Conservation (phyloP, 2,888 invertebrate species). For the Monoplex corrugatus region DNA sequence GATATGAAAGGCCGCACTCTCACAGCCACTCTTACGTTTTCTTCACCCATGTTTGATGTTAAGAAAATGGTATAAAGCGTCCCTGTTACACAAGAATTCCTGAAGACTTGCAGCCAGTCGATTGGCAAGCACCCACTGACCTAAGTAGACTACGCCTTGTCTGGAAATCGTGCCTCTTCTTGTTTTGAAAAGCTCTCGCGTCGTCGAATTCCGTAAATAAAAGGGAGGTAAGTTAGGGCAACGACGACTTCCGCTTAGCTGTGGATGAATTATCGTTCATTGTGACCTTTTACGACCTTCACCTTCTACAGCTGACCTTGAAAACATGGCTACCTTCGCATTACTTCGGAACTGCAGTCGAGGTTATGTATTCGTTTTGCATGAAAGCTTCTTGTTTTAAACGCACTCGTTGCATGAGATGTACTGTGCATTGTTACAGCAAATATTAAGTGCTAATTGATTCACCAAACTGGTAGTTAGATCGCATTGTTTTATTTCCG, state of each 20-base stretch:
- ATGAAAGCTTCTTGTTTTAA: too few relatives aligned
- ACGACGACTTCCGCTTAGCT: slow-evolving; percentile 53
- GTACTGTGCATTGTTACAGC: too few relatives aligned
- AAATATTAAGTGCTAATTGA: too few relatives aligned
- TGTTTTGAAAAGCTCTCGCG: slow-evolving; percentile 8
- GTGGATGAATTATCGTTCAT: slow-evolving; percentile 5
- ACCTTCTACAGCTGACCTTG: slow-evolving; percentile 46
- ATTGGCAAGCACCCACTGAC: too few relatives aligned
- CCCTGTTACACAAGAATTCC: too few relatives aligned
- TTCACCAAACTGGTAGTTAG: too few relatives aligned
- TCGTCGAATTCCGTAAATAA: slow-evolving; percentile 67
- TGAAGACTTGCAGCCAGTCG: too few relatives aligned
- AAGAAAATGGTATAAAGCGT: too few relatives aligned
- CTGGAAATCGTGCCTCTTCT: not conserved
- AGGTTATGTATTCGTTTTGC: slow-evolving; percentile 55
- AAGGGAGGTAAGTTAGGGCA: slow-evolving; percentile 58
- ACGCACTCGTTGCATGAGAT: too few relatives aligned
- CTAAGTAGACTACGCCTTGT: not conserved
- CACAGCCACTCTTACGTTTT: slow-evolving; percentile 77
- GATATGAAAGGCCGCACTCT: slow-evolving; percentile 79
- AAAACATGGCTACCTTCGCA: slow-evolving; percentile 65
- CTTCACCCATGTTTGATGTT: slow-evolving; percentile 63
- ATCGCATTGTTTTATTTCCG: too few relatives aligned
- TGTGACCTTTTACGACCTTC: slow-evolving; percentile 38
- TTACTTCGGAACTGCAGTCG: slow-evolving; percentile 62